Evolutionary conservation across 2,888 invertebrate species (phyloP), one percentile per base, ranked within the genome.

Genomic region (Cerceris ruficornis): DNA sequence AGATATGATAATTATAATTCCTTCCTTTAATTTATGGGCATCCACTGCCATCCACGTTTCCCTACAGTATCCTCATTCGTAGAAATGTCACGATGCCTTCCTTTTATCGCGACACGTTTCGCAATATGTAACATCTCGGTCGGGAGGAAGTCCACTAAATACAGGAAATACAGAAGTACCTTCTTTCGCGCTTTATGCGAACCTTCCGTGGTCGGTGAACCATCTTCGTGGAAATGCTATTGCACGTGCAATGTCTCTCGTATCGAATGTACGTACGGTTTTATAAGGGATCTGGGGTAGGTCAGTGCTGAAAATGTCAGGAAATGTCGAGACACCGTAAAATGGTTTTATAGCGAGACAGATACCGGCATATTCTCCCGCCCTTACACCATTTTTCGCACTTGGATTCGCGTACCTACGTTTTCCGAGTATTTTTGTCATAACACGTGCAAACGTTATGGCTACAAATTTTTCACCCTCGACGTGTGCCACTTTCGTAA

Each of bases 271-370:
- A n/a, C n/a, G 50, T 7, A 50, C 9, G 28, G 28, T 28, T 28
- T 28, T 17, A 17, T 57, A 17, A 39, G 28, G n/a, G 7, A n/a
- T 15, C 9, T 17, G 6, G 17, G 14, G n/a, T 61, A 46, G 60
- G 60, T 46, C 60, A 64, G n/a, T 42, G 52, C 52, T 11, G 67
- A 57, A 58, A 75, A 75, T 75, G 70, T 50, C 70, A 75, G 61
- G 41, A 61, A 67, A 71, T 75, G 66, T 65, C 75, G 65, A 50
- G 60, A 43, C 43, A 50, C 15, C 17, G 46, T 50, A 50, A 50
- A 28, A 7, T 41, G 14, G 49, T 59, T 43, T 55, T 55, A 57
- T 59, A 57, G 57, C 28, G 64, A 17, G 71, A 46, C 50, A 64
- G 5, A 49, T 64, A 11, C 11, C 42, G 28, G 39, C n/a, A 28